Conservation (phyloP, 2,113 vertebrate genomes). For the Syrrhaptes paradoxus region DNA sequence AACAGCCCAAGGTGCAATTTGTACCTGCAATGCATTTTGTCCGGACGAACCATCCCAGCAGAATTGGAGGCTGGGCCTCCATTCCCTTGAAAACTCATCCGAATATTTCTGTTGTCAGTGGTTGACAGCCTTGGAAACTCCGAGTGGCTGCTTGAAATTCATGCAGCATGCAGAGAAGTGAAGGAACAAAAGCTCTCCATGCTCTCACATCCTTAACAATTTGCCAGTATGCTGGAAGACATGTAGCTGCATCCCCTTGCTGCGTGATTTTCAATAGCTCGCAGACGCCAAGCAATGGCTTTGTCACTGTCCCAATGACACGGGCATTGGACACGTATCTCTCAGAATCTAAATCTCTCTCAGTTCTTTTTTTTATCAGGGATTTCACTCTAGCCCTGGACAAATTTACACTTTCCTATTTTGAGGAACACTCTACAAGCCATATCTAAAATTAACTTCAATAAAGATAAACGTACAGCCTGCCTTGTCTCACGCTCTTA, state of each 20-base stretch:
- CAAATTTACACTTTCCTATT: background rate
- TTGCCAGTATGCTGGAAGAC: background rate
- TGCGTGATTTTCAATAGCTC: background rate
- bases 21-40: background rate
- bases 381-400: background rate
- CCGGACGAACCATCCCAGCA: background rate
- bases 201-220: background rate
- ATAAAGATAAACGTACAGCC: background rate
- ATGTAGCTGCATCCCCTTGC: background rate
- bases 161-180: background rate
- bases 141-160: background rate
- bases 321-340: background rate
- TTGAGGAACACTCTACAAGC: background rate
- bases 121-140: background rate
- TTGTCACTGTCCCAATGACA: background rate
- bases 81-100: background rate
- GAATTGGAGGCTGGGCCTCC: background rate
- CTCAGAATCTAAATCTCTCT: background rate
- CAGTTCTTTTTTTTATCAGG: background rate
- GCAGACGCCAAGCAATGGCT: background rate
- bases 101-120: background rate
- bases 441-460: constrained; percentile 6
- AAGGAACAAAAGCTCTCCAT: background rate
- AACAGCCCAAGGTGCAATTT: background rate
- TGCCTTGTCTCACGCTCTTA: background rate